A percentile compares a stretch with the other conserved stretches of the same genome.
Conservation (phyloP, 2,113 vertebrate species). For the Macaca mulatta region DNA sequence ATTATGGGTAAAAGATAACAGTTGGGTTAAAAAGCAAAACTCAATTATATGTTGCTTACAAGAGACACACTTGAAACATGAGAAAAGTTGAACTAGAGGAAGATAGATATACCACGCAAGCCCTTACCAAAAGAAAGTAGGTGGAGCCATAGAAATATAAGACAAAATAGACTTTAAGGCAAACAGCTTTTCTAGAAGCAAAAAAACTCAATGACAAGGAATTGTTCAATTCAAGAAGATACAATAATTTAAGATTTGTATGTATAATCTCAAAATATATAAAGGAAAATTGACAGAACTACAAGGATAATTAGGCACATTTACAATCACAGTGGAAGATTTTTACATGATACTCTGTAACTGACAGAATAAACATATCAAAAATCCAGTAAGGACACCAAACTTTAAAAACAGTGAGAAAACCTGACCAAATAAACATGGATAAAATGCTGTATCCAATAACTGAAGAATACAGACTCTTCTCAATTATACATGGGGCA, state of each 20-base stretch:
- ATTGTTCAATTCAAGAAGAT: not conserved
- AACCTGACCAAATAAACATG: not conserved
- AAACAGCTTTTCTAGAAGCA: conserved; percentile 18
- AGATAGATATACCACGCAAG: not conserved
- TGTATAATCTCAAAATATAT: not conserved
- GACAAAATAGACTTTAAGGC: not conserved
- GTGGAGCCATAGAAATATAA: not conserved
- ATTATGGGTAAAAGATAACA: not conserved
- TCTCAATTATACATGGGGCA: not conserved
- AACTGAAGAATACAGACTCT: not conserved
- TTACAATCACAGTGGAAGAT: not conserved
- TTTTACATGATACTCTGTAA: not conserved
- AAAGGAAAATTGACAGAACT: not conserved
- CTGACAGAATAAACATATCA: not conserved
- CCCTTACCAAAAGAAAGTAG: not conserved
- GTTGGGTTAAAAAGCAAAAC: not conserved
- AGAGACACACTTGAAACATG: not conserved
- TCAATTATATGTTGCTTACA: not conserved
- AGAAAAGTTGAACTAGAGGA: not conserved
- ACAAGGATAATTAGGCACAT: not conserved
- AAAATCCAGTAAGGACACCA: not conserved
- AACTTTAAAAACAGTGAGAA: not conserved
- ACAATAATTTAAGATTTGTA: not conserved
- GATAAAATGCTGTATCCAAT: conserved; percentile 3
- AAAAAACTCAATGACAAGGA: not conserved